Evolutionary conservation across 2,113 vertebrate genomes (phyloP), one percentile per base, ranked within the genome.

Genomic region (Oreochromis aureus): DNA sequence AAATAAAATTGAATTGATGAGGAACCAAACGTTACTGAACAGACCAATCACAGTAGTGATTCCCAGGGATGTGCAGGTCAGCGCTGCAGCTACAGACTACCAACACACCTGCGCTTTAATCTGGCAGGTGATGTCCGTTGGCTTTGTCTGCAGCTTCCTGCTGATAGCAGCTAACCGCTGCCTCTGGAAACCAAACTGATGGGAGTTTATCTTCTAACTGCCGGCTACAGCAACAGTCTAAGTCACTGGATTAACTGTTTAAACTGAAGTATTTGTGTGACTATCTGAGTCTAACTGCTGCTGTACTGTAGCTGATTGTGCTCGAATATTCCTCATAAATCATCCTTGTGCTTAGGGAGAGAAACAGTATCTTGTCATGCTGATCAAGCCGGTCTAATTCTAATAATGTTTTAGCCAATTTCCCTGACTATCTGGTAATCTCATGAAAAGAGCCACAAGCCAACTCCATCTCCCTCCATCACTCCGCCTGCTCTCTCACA

Each of bases 391-490:
- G 12, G 11, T 84, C 63, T 12, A 11, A 89, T 27, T 46, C 22
- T 76, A 30, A 48, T 48, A 48, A 86, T 6, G 10, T 89, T 80
- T 88, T 54, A 87, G 63, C 32, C 32, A 53, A 6, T 87, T 82
- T 86, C 87, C 82, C 83, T 89, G 82, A 89, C 85, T 84, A 80
- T 51, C 84, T 51, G 27, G 58, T 80, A 1, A 82, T 91, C 82
- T 84, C 8, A 11, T 16, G 12, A 82, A 61, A 44, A 16, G 36
- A 36, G 81, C 89, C 48, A 46, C 46, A 0, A 90, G 63, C 79
- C 44, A 53, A 2, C 15, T 16, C 15, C 16, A 10, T 58, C 51
- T 48, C 41, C 15, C 41, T 11, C 22, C 3, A 1, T 80, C 61
- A 36, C 58, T n/a, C 63, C 22, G 22, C 22, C 41, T 46, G 41